Evolutionary conservation across 1,140 invertebrate species (phyloP), one percentile per base, ranked within the genome.

Genomic region (Lethrus apterus): DNA sequence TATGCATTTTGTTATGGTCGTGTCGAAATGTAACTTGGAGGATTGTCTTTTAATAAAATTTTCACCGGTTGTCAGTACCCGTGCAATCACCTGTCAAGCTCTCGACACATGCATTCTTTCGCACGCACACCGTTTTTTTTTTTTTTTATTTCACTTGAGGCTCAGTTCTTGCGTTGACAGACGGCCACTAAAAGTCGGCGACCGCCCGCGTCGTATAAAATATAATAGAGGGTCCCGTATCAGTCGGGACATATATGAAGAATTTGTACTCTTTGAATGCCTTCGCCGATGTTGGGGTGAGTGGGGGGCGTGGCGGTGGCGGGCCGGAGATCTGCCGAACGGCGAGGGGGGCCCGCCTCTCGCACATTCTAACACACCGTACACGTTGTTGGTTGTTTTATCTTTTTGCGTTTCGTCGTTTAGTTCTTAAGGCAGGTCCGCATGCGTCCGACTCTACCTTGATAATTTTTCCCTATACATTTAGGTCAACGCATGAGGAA

Each of bases 251-350:
- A 54, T 55, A 33, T 48, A 59, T 59, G 56, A 59, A 52, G 55
- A 57, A 61, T 61, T 61, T 61, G 59, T 61, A 61, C 59, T 61
- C 50, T 58, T 59, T 57, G 53, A 57, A 58, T 61, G 57, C 56
- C 53, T 54, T 41, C 17, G 18, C 58, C 50, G 54, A 55, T 57
- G 53, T 46, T 50, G 47, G 32, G 23, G 42, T 24, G 35, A 50
- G 47, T 38, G 48, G 46, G 42, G 54, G 50, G 47, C 48, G 42
- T 40, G 53, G 35, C 42, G 51, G 43, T 43, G 51, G 42, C 35
- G 52, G 50, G 50, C 55, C 48, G 46, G 56, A 60, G 58, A 60
- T 58, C 56, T 54, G 42, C 35, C 9, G 13, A 52, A 19, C n/a
- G 26, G 44, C 43, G 34, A 32, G 42, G 47, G 48, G 56, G 54